phyloP scores from a whole-genome alignment of 2,888 invertebrate species.

The Polyommatus iphigenia region DNA sequence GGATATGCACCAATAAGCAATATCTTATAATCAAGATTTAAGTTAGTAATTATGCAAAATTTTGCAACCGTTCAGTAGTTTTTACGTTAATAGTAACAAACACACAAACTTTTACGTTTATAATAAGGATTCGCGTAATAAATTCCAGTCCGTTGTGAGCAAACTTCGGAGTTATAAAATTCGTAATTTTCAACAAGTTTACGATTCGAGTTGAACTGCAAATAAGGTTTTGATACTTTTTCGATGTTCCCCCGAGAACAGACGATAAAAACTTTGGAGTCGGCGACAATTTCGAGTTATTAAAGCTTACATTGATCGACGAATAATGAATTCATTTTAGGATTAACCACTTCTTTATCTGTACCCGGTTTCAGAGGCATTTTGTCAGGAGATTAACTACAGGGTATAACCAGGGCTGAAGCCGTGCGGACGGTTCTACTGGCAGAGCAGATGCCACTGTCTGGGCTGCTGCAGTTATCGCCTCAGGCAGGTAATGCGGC shows the following conservation, averaged over 20 bases:
- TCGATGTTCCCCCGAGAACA: conserved; percentile 10
- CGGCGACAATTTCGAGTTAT: conserved; percentile 8
- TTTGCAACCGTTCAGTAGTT: background rate
- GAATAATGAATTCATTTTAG: background rate
- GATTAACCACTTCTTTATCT: background rate
- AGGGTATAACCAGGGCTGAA: too few species aligned
- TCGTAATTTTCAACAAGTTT: conserved; percentile 21
- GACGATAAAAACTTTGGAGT: conserved; percentile 28
- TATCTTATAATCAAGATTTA: too few species aligned
- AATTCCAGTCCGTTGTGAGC: background rate
- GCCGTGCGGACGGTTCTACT: too few species aligned
- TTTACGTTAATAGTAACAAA: background rate
- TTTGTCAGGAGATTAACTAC: too few species aligned
- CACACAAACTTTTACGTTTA: background rate
- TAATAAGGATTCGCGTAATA: background rate
- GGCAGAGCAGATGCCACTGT: too few species aligned
- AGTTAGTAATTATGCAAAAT: background rate
- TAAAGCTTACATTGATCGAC: background rate
- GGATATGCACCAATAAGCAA: too few species aligned
- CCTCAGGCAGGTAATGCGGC: too few species aligned
- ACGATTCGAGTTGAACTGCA: conserved; percentile 18
- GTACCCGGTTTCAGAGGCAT: too few species aligned
- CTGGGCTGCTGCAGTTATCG: too few species aligned
- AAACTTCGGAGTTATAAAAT: conserved; percentile 17
- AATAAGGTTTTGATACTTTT: conserved; percentile 22